These are phyloP conservation scores for Aplocera efformata DNA, from an alignment of 2,888 invertebrate genomes.

Conservation along the genomic window DNA sequence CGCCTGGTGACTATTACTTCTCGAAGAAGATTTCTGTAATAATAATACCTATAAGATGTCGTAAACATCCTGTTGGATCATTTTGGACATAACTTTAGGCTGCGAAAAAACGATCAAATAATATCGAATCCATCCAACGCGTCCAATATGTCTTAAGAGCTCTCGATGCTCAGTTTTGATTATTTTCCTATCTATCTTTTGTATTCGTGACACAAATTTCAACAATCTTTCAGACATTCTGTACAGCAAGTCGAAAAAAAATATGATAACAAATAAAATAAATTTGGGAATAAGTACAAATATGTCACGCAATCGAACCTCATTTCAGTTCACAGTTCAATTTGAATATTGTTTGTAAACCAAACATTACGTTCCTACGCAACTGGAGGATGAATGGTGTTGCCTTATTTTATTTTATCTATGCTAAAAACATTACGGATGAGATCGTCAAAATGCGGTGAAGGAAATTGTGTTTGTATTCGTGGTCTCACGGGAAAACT, in stretches of 20 bases:
- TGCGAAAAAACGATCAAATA: too few species aligned
- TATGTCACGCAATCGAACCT: too few species aligned
- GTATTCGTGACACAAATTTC: too few species aligned
- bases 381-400: constrained; percentile 3
- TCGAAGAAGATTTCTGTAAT: constrained; percentile 23
- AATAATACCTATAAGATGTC: constrained; percentile 19
- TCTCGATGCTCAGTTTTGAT: too few species aligned
- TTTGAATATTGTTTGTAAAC: constrained; percentile 8
- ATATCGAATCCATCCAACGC: too few species aligned
- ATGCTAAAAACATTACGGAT: constrained; percentile 11
- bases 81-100: constrained; percentile 3
- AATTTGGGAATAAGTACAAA: too few species aligned
- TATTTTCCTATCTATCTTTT: too few species aligned
- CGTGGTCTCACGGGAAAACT: constrained; percentile 8
- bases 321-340: constrained; percentile 23
- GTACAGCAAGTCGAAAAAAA: too few species aligned
- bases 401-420: constrained; percentile 19
- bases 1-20: constrained; percentile 48
- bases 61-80: constrained; percentile 14
- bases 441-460: constrained; percentile 17
- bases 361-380: constrained; percentile 11
- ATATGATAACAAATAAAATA: too few species aligned
- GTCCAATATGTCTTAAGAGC: too few species aligned
- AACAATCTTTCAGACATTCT: too few species aligned
- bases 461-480: constrained; percentile 21